Percentiles rank a stretch among this genome's conserved stretches.
These are phyloP conservation scores for Erannis defoliaria DNA, from an alignment of 2,888 invertebrate species.

Conservation along the genomic window DNA sequence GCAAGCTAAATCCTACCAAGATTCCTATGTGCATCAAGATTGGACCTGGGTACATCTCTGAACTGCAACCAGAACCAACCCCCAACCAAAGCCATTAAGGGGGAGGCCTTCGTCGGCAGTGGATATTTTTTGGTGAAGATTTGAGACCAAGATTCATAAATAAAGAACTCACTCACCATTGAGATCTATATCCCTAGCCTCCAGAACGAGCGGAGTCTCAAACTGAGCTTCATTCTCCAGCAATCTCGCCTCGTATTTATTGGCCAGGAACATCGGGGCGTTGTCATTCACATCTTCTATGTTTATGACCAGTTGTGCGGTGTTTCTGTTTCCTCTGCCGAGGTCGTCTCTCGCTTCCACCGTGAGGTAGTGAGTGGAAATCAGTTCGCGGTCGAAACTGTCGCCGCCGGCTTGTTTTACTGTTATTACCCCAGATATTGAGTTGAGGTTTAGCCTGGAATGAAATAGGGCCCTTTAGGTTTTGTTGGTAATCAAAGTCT, in stretches of 20 bases:
- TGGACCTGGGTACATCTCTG: no score
- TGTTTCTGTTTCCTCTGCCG: slow-evolving; percentile 92
- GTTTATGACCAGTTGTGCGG: slow-evolving; percentile 93
- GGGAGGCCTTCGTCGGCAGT: no score
- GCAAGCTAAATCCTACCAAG: no score
- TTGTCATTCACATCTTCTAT: slow-evolving; percentile 97
- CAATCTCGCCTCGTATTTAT: slow-evolving; percentile 93
- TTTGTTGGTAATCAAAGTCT: no score
- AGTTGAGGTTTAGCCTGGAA: slow-evolving; percentile 91
- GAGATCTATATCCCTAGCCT: slow-evolving; percentile 94
- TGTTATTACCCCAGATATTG: slow-evolving; percentile 93
- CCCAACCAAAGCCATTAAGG: no score
- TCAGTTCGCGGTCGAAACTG: slow-evolving; percentile 94
- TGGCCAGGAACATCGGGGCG: slow-evolving; percentile 93
- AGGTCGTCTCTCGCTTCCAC: slow-evolving; percentile 96
- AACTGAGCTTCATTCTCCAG: slow-evolving; percentile 94
- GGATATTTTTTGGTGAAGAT: no score
- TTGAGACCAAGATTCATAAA: not conserved
- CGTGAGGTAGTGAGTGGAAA: slow-evolving; percentile 93
- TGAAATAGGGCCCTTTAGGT: no score
- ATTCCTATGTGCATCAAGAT: no score
- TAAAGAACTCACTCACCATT: slow-evolving; percentile 86
- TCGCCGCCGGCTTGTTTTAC: slow-evolving; percentile 91
- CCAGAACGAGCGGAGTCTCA: slow-evolving; percentile 91
- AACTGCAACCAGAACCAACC: no score